phyloP scores from a whole-genome alignment of 2,888 invertebrate genomes.

The Chrysomela aeneicollis region DNA sequence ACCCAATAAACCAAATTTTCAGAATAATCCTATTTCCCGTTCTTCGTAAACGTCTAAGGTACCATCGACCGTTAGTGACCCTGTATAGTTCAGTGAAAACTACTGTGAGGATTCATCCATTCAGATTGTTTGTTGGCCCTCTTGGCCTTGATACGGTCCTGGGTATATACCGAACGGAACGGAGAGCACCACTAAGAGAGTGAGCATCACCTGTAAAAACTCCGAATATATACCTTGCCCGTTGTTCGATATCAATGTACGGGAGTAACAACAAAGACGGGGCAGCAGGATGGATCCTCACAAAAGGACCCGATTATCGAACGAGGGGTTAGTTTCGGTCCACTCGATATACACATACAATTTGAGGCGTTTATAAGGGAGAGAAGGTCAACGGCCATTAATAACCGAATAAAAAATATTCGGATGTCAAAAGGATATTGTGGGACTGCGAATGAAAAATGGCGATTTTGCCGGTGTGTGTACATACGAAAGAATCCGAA shows the following conservation, averaged over 20 bases:
- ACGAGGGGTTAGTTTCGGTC: constrained; percentile 37
- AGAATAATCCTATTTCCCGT: too few species aligned
- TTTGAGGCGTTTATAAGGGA: constrained; percentile 38
- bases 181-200: constrained; percentile 18
- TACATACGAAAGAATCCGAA: background rate
- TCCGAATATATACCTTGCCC: constrained; percentile 32
- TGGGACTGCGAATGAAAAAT: constrained; percentile 26
- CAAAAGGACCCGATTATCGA: constrained; percentile 33
- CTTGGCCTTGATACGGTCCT: too few species aligned
- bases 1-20: too few species aligned
- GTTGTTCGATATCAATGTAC: constrained; percentile 12
- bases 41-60: too few species aligned
- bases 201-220: constrained; percentile 35
- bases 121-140: too few species aligned
- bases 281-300: constrained; percentile 33
- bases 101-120: too few species aligned
- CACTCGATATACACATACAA: constrained; percentile 37
- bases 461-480: constrained; percentile 12
- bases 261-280: constrained; percentile 29
- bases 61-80: too few species aligned
- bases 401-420: constrained; percentile 34
- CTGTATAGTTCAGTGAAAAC: too few species aligned
- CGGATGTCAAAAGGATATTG: constrained; percentile 29
- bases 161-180: background rate
- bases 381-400: constrained; percentile 39